A percentile compares a stretch with the other conserved stretches of the same genome.
phyloP scores from a whole-genome alignment of 2,797 vertebrate genomes.

The Macroramphosus scolopax region DNA sequence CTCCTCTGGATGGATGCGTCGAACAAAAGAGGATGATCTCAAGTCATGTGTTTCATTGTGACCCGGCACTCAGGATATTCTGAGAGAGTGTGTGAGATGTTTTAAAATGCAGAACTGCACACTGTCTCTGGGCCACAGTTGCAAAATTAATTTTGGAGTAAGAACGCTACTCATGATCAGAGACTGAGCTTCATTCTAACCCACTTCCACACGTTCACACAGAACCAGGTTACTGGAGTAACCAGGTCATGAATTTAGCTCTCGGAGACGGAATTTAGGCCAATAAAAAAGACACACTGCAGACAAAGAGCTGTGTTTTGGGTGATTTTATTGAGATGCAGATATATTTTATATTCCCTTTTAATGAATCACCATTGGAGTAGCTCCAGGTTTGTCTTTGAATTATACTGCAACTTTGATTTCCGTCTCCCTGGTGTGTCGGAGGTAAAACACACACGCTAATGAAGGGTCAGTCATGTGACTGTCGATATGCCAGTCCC shows the following conservation, averaged over 20 bases:
- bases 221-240: conserved; percentile 49
- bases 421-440: too few relatives aligned
- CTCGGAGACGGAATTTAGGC: conserved; percentile 29
- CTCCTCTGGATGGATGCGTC: neutral
- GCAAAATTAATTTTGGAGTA: conserved; percentile 5
- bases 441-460: too few relatives aligned
- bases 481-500: too few relatives aligned
- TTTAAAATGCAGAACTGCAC: conserved; percentile 1
- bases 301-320: conserved; percentile 12
- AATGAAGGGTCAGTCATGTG: too few relatives aligned
- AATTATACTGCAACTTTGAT: neutral
- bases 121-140: neutral
- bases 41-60: conserved; percentile 6
- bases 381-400: neutral
- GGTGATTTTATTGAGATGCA: conserved; percentile 3
- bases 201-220: conserved; percentile 23
- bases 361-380: conserved; percentile 1
- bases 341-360: neutral
- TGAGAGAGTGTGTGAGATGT: neutral
- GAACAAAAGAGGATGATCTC: neutral
- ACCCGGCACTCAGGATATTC: neutral
- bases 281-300: conserved; percentile 6
- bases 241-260: conserved; percentile 37
- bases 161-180: conserved; percentile 5
- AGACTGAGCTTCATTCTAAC: conserved; percentile 15